Evolutionary conservation across 1,140 invertebrate genomes (phyloP).

Genomic region (Drosophila mauritiana): DNA sequence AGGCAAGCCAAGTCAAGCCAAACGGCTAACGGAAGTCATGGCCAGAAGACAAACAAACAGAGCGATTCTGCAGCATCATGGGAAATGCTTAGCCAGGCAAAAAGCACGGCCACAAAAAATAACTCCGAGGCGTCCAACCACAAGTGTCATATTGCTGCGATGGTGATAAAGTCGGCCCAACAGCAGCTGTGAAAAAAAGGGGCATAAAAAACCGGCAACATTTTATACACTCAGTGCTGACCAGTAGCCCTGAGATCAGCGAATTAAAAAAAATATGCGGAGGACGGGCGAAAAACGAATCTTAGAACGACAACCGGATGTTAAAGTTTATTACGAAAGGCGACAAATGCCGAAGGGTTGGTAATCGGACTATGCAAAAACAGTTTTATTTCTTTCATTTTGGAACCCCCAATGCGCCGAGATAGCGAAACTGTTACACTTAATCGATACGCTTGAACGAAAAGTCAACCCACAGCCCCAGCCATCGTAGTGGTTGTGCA

Average conservation of each 20-base stretch:
- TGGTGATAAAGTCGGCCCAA: slow-evolving; percentile 57
- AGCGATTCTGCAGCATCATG: slow-evolving; percentile 81
- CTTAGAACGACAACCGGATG: slow-evolving; percentile 81
- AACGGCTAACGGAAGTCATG: slow-evolving; percentile 79
- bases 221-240: slow-evolving; percentile 68
- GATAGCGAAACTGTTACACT: slow-evolving; percentile 58
- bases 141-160: slow-evolving; percentile 77
- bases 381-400: slow-evolving; percentile 59
- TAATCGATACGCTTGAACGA: slow-evolving; percentile 78
- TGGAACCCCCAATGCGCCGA: slow-evolving; percentile 29
- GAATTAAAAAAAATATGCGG: slow-evolving; percentile 49
- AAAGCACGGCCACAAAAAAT: slow-evolving; percentile 46
- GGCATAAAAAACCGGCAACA: slow-evolving; percentile 63
- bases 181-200: slow-evolving; percentile 46
- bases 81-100: slow-evolving; percentile 72
- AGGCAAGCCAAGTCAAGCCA: slow-evolving; percentile 40
- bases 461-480: slow-evolving; percentile 53
- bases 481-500: slow-evolving; percentile 35
- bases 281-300: slow-evolving; percentile 41
- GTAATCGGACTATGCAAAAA: slow-evolving; percentile 53
- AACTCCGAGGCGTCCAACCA: slow-evolving; percentile 60
- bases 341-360: slow-evolving; percentile 41
- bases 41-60: slow-evolving; percentile 75
- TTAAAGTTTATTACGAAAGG: slow-evolving; percentile 65
- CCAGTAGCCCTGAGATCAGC: slow-evolving; percentile 73